phyloP scores from a whole-genome alignment of 2,797 vertebrate species.

The Tragopan temminckii region DNA sequence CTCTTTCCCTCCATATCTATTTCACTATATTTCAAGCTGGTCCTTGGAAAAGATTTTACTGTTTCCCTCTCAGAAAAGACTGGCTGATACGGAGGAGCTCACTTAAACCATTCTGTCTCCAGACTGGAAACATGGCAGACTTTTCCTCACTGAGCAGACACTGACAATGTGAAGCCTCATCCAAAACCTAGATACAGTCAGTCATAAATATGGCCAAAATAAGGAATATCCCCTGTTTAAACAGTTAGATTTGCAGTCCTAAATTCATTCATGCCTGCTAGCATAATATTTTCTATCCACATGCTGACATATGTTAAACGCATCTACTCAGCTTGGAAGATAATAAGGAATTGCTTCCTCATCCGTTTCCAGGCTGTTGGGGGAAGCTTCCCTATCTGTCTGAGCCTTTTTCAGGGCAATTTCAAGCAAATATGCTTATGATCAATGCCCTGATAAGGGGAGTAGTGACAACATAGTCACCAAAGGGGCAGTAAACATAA shows the following conservation, averaged over 20 bases:
- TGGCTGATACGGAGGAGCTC: neutral
- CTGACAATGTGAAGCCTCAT: neutral
- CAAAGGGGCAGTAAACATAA: neutral
- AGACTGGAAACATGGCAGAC: neutral
- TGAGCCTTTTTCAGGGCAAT: neutral
- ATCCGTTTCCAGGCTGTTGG: neutral
- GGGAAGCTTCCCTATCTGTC: neutral
- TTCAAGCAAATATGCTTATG: neutral
- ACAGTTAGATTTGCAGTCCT: neutral
- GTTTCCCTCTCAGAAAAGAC: neutral
- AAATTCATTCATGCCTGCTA: neutral
- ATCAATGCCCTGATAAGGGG: neutral
- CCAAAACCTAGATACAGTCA: neutral
- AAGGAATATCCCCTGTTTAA: neutral
- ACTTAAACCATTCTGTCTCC: neutral
- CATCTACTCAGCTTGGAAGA: constrained; percentile 21
- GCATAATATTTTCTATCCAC: constrained; percentile 18
- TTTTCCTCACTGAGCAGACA: neutral
- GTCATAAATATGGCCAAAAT: neutral
- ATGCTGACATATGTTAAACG: constrained; percentile 38
- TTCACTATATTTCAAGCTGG: neutral
- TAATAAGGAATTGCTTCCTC: constrained; percentile 27
- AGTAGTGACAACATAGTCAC: neutral
- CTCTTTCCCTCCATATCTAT: neutral
- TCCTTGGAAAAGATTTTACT: neutral